Percentiles rank a stretch among this genome's conserved stretches.
Evolutionary conservation across 2,888 invertebrate species (phyloP).

Genomic region (Nephrotoma guestfalica): DNA sequence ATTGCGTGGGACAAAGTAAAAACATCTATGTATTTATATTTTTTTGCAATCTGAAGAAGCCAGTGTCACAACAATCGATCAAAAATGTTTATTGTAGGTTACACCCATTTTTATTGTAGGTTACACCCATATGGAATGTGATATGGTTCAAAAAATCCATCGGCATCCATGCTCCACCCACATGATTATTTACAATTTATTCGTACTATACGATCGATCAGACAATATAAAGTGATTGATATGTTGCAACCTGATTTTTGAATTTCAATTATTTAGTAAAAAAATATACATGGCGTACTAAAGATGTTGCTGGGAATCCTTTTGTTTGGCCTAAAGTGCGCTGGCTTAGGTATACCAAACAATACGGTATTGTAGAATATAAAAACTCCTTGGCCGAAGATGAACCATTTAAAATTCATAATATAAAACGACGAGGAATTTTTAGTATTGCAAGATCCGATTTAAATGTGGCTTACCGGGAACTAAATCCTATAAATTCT

Average conservation of each 20-base stretch:
- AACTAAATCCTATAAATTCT: background rate
- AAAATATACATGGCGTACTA: background rate
- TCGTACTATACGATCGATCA: background rate
- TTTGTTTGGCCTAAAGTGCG: background rate
- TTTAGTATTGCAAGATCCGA: no score
- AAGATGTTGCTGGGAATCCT: background rate
- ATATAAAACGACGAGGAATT: background rate
- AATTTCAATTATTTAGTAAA: background rate
- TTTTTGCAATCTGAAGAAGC: background rate
- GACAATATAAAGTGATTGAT: background rate
- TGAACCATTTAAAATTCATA: background rate
- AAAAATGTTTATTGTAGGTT: no score
- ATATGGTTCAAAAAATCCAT: background rate
- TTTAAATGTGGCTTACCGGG: background rate
- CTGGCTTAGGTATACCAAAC: background rate
- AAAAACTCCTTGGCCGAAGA: background rate
- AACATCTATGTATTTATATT: background rate
- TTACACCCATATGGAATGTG: background rate
- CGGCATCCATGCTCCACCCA: background rate
- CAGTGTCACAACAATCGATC: background rate
- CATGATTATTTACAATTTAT: background rate
- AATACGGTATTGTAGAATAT: background rate
- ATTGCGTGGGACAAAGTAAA: background rate
- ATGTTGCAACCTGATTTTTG: background rate
- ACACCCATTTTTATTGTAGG: background rate